Percentiles rank a stretch among this genome's conserved stretches.
phyloP scores from a whole-genome alignment of 2,113 vertebrate species.

The Corythornis madagascariensis region DNA sequence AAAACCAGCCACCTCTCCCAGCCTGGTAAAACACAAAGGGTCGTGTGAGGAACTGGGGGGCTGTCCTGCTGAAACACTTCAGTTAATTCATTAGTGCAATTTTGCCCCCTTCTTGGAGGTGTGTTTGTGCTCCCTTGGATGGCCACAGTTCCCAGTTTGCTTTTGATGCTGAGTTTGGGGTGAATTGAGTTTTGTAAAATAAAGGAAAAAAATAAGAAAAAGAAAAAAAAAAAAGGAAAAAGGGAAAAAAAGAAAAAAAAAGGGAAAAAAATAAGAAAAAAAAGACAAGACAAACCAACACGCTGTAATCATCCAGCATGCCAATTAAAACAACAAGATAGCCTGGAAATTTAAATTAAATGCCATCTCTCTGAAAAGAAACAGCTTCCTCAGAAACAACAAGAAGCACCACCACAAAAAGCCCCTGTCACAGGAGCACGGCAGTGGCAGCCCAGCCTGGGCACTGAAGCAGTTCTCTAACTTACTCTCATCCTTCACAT shows the following conservation, averaged over 20 bases:
- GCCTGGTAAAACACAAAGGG: neutral
- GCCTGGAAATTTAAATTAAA: slow-evolving; percentile 74
- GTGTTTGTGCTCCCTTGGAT: neutral
- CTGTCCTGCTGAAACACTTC: neutral
- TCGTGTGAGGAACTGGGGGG: neutral
- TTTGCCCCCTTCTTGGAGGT: neutral
- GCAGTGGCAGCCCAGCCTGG: slow-evolving; percentile 20
- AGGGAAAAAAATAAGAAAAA: too few relatives aligned
- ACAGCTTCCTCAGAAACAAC: slow-evolving; percentile 61
- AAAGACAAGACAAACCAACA: slow-evolving; percentile 60
- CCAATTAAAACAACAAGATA: slow-evolving; percentile 69
- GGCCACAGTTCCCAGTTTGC: slow-evolving; percentile 41
- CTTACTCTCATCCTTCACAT: slow-evolving; percentile 40
- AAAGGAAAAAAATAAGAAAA: too few relatives aligned
- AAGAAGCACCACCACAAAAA: neutral
- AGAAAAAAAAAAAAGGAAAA: too few relatives aligned
- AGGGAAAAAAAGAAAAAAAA: too few relatives aligned
- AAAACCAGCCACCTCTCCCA: neutral
- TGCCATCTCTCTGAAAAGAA: slow-evolving; percentile 62
- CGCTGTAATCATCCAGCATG: slow-evolving; percentile 43
- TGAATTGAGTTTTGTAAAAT: slow-evolving; percentile 59
- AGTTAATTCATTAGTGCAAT: slow-evolving; percentile 16
- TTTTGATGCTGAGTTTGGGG: slow-evolving; percentile 57
- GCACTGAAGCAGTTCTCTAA: slow-evolving; percentile 4
- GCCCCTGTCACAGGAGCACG: neutral